These are phyloP conservation scores for Campoletis raptor DNA, from an alignment of 2,888 invertebrate genomes.

Conservation along the genomic window DNA sequence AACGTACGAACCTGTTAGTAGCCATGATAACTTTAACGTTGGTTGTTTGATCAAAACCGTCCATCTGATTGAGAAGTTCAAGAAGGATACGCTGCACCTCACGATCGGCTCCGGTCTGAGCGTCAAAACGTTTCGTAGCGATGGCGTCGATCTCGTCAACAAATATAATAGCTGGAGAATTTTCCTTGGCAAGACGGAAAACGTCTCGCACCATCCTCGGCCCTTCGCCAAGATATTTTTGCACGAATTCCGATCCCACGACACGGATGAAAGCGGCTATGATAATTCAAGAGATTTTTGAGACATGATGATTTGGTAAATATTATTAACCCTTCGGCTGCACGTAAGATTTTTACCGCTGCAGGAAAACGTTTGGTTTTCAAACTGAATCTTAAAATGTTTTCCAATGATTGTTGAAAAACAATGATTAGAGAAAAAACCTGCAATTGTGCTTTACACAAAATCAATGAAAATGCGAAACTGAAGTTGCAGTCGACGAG, in stretches of 20 bases:
- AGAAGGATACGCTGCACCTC: constrained; percentile 99
- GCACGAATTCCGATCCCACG: constrained; percentile 99
- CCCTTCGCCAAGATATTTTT: constrained; percentile 99
- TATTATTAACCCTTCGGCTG: neutral
- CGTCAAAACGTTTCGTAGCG: constrained; percentile 99
- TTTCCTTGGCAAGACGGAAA: constrained; percentile 99
- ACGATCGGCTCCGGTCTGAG: constrained; percentile 99
- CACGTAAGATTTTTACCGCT: too few relatives aligned
- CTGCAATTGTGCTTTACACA: too few relatives aligned
- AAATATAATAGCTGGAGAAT: constrained; percentile 99
- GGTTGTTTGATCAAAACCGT: constrained; percentile 99
- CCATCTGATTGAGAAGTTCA: constrained; percentile 99
- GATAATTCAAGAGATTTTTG: constrained; percentile 68
- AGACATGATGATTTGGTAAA: neutral
- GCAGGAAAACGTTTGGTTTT: too few relatives aligned
- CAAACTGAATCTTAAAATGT: too few relatives aligned
- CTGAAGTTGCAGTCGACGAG: neutral
- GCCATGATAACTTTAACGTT: constrained; percentile 95
- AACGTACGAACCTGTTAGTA: constrained; percentile 82
- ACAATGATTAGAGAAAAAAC: too few relatives aligned
- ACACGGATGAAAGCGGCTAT: constrained; percentile 99
- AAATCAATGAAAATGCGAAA: neutral
- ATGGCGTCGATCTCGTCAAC: constrained; percentile 99
- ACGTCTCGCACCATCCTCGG: constrained; percentile 99
- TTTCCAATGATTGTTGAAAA: too few relatives aligned